Conservation (phyloP, 2,113 vertebrate species). For the Carlito syrichta region DNA sequence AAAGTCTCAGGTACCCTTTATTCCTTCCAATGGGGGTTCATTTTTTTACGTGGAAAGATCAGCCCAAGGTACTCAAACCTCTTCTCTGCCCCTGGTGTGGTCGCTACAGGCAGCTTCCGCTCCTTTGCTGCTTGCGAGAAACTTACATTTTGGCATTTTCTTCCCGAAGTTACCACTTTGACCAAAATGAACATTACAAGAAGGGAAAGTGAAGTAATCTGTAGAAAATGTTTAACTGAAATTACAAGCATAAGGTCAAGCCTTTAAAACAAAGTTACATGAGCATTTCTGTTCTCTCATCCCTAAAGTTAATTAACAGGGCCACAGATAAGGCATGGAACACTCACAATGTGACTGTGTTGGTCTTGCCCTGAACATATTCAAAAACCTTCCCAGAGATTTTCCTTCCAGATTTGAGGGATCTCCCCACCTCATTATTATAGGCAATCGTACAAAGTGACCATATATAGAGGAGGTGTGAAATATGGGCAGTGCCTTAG, state of each 20-base stretch:
- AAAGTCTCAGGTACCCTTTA: neutral
- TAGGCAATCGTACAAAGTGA: neutral
- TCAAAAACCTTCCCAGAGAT: neutral
- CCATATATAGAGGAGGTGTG: neutral
- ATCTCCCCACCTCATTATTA: neutral
- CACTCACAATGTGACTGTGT: neutral
- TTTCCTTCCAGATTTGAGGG: neutral
- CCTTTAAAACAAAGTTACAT: conserved; percentile 8
- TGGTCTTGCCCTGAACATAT: neutral
- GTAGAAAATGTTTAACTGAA: neutral
- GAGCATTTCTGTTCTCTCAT: neutral
- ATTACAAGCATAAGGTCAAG: conserved; percentile 38
- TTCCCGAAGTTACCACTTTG: neutral
- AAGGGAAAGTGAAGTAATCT: neutral
- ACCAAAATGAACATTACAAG: conserved; percentile 22
- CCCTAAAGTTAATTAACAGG: conserved; percentile 30
- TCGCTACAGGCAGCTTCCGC: neutral
- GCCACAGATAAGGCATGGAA: neutral
- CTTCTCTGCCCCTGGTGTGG: neutral
- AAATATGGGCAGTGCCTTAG: neutral
- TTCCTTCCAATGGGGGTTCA: neutral
- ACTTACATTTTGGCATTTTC: conserved; percentile 29
- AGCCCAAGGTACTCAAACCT: neutral
- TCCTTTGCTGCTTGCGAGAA: neutral
- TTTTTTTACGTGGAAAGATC: neutral